Evolutionary conservation across 1,140 invertebrate genomes (phyloP).

Genomic region (Drosophila arawakana): DNA sequence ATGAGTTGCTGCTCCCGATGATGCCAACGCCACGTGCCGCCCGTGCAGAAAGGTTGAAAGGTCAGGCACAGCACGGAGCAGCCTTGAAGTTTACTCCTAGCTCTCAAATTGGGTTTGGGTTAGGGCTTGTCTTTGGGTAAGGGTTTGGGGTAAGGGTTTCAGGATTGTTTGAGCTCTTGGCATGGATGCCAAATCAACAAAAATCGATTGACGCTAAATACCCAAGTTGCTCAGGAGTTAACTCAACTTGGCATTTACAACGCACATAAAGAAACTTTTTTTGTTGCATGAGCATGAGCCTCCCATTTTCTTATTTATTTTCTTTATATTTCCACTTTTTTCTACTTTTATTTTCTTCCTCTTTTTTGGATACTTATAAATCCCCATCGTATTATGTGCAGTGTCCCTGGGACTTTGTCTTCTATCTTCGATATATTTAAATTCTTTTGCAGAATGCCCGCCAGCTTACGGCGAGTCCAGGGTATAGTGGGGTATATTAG

Average conservation of each 20-base stretch:
- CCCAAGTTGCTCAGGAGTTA: constrained; percentile 74
- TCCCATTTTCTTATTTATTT: constrained; percentile 30
- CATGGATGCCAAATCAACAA: constrained; percentile 65
- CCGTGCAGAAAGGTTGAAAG: constrained; percentile 74
- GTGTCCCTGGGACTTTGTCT: constrained; percentile 49
- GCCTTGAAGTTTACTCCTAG: neutral
- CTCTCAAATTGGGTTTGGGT: neutral
- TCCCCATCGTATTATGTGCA: constrained; percentile 69
- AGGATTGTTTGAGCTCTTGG: neutral
- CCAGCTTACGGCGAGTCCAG: neutral
- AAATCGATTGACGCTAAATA: constrained; percentile 81
- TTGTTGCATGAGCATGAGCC: constrained; percentile 5
- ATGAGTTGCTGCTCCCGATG: constrained; percentile 43
- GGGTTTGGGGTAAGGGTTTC: neutral
- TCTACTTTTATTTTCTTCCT: constrained; percentile 36
- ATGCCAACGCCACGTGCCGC: constrained; percentile 65
- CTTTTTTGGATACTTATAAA: constrained; percentile 32
- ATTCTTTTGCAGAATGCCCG: constrained; percentile 46
- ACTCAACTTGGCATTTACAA: constrained; percentile 61
- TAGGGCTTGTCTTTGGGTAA: constrained; percentile 19
- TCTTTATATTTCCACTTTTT: constrained; percentile 44
- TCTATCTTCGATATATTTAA: constrained; percentile 64
- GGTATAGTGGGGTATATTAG: constrained; percentile 1
- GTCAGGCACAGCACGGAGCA: constrained; percentile 57
- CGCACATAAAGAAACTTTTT: constrained; percentile 44